Evolutionary conservation across 2,113 vertebrate genomes (phyloP), one percentile per base, ranked within the genome.

Genomic region (Jacana jacana): DNA sequence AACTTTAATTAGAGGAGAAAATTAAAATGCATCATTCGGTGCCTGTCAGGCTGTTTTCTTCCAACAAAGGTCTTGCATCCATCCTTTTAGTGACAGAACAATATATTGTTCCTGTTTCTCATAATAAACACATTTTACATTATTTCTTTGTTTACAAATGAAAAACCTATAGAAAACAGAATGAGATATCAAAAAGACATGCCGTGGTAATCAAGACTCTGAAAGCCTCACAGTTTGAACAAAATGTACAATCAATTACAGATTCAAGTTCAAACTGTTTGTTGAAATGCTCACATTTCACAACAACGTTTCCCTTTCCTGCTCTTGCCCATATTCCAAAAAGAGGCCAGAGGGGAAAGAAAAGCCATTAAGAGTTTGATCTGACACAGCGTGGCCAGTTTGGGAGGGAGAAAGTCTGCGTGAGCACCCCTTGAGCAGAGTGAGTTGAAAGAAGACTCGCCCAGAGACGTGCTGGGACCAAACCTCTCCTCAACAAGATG

Each of bases 1-100:
- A 65, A 40, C 27, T 81, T 94, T 10, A 83, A 97, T 92, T 72
- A 89, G 57, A 84, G 37, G 28, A 72, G 70, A 85, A 57, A 90
- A 96, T 68, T 75, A 49, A 94, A 96, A 95, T 46, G 65, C 73
- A 93, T 28, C 65, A 72, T 81, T 88, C 71, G 14, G 39, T 63
- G 68, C 52, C 82, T 84, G 71, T 66, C 58, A 87, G 79, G n/a
- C 40, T 85, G 64, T 10, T 95, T 86, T 91, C 75, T 81, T 97
- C 81, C 64, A 90, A 76, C 42, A 79, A 70, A 81, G 39, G 46
- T 69, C 33, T 80, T 40, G 6, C 17, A 71, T 52, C 61, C 17
- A 71, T 52, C 61, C 76, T 91, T 88, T 89, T 44, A 93, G 31
- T 42, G 61, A 81, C 52, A 88, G 52, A 69, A 78, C 54, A 88